These are phyloP conservation scores for Atrina japonica DNA, from an alignment of 2,888 invertebrate species.

Conservation along the genomic window DNA sequence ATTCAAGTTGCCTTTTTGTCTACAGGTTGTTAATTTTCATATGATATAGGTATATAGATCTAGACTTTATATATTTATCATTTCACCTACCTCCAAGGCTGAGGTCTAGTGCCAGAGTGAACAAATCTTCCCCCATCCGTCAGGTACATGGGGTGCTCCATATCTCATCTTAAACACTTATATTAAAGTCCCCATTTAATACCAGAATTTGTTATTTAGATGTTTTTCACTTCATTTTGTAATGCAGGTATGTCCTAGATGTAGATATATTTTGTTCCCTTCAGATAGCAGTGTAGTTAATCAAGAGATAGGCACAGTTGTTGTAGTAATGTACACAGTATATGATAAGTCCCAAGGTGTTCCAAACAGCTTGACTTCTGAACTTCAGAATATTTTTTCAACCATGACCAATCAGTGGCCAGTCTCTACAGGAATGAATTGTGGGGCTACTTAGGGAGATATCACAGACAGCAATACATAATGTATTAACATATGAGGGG, in stretches of 20 bases:
- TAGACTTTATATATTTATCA: no score
- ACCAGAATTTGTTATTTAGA: neutral
- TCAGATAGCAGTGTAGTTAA: no score
- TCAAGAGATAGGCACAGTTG: no score
- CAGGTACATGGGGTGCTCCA: slow-evolving; percentile 40
- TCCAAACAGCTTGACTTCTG: slow-evolving; percentile 22
- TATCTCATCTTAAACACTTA: slow-evolving; percentile 14
- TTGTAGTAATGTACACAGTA: neutral
- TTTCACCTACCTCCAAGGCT: no score
- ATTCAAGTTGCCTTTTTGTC: no score
- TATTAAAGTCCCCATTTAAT: slow-evolving; percentile 7
- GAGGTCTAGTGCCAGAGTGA: slow-evolving; percentile 19
- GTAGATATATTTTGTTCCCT: no score
- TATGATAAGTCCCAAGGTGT: slow-evolving; percentile 12
- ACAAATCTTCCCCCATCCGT: slow-evolving; percentile 24
- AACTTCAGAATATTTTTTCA: slow-evolving; percentile 22
- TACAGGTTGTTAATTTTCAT: no score
- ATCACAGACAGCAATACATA: no score
- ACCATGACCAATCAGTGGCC: slow-evolving; percentile 31
- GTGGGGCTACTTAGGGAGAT: no score
- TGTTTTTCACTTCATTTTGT: neutral
- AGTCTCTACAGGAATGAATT: no score
- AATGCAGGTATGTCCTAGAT: neutral
- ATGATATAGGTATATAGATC: no score
- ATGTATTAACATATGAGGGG: no score